Conservation (phyloP, 2,888 invertebrate species). For the Psylliodes chrysocephalus region DNA sequence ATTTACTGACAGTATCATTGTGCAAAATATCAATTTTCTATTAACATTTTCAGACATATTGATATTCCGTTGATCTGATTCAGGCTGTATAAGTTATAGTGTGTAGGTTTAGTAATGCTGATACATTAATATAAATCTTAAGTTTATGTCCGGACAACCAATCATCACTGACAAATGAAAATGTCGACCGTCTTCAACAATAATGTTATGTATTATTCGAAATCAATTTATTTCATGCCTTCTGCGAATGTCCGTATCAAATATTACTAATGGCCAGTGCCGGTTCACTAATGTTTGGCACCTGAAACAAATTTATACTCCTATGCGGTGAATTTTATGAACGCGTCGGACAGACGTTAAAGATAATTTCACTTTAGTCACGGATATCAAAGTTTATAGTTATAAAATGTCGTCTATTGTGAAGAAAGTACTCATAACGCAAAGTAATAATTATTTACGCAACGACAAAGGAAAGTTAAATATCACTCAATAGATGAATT, state of each 20-base stretch:
- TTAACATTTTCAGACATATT: too few relatives aligned
- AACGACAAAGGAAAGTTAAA: too few relatives aligned
- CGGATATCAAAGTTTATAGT: too few relatives aligned
- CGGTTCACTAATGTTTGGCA: neutral
- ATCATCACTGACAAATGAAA: constrained; percentile 54
- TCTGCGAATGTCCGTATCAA: constrained; percentile 41
- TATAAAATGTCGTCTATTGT: too few relatives aligned
- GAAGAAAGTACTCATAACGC: too few relatives aligned
- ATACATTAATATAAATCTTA: constrained; percentile 52
- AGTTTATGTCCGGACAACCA: constrained; percentile 50
- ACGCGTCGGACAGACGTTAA: neutral
- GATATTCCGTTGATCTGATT: constrained; percentile 1
- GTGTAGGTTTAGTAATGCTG: constrained; percentile 43
- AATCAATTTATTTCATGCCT: constrained; percentile 46
- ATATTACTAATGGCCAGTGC: constrained; percentile 11
- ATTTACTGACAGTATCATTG: too few relatives aligned
- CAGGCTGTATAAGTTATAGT: neutral
- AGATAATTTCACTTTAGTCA: too few relatives aligned
- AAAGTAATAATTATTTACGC: too few relatives aligned
- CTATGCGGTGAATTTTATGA: neutral
- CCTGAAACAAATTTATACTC: constrained; percentile 5
- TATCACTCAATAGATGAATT: too few relatives aligned
- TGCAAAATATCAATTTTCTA: too few relatives aligned
- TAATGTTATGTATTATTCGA: constrained; percentile 44
- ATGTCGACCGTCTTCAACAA: constrained; percentile 54